Conservation (phyloP, 2,888 invertebrate genomes). For the Limnephilus marmoratus region DNA sequence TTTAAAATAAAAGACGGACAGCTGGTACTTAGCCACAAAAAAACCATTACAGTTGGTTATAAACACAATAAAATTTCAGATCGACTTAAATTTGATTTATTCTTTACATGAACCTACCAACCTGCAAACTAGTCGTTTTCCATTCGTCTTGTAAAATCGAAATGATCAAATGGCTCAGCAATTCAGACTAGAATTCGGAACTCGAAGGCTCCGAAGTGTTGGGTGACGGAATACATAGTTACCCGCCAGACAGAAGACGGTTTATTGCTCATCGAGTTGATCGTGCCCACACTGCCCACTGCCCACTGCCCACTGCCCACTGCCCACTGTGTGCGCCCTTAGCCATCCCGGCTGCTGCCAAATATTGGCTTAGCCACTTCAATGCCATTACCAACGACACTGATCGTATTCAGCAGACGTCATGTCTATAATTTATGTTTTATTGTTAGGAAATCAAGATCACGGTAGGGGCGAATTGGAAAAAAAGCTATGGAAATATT, state of each 20-base stretch:
- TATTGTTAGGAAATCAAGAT: constrained; percentile 25
- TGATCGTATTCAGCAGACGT: background rate
- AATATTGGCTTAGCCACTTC: background rate
- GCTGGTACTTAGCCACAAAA: background rate
- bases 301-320: background rate
- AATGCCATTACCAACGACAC: constrained; percentile 21
- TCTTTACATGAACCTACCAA: background rate
- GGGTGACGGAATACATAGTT: background rate
- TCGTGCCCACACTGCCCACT: background rate
- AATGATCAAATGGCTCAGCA: background rate
- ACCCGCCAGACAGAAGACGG: background rate
- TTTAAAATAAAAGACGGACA: background rate
- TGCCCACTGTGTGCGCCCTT: background rate
- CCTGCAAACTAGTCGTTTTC: background rate
- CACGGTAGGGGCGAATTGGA: constrained; percentile 2
- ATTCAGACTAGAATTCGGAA: background rate
- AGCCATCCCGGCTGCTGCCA: background rate
- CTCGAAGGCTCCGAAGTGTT: background rate
- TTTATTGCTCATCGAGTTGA: background rate
- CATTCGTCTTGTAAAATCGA: background rate
- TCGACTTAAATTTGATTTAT: background rate
- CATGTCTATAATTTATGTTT: constrained; percentile 14
- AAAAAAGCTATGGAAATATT: background rate
- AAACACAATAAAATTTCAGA: background rate
- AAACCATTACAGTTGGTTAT: background rate